These are phyloP conservation scores for Galbula dea DNA, from an alignment of 2,113 vertebrate species.

Conservation along the genomic window DNA sequence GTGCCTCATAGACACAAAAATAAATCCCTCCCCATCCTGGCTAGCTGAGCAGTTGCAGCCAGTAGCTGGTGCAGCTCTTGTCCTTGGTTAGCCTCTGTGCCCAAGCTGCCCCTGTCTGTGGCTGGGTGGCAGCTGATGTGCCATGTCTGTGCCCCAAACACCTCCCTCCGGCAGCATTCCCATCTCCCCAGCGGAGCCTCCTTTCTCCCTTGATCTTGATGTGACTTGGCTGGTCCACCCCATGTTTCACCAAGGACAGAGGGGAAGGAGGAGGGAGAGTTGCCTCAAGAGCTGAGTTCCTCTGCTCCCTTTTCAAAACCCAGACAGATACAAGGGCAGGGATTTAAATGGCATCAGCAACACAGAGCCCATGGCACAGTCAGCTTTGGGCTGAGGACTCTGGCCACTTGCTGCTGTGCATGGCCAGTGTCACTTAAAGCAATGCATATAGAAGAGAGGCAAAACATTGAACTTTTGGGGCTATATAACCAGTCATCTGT, in stretches of 20 bases:
- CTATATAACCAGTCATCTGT: neutral
- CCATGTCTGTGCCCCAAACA: neutral
- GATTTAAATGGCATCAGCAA: neutral
- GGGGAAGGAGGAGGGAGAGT: neutral
- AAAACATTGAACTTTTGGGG: neutral
- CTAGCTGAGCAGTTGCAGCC: neutral
- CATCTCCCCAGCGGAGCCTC: neutral
- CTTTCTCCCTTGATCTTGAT: neutral
- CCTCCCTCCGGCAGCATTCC: rapidly evolving
- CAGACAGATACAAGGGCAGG: neutral
- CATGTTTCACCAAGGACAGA: rapidly evolving
- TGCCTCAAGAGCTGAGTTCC: neutral
- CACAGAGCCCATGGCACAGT: neutral
- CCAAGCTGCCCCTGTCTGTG: neutral
- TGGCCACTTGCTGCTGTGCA: no score
- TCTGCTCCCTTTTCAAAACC: neutral
- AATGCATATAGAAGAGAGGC: neutral
- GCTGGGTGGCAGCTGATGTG: neutral
- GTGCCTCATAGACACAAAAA: neutral
- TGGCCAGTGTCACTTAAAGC: no score
- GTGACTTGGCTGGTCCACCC: neutral
- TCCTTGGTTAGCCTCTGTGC: neutral
- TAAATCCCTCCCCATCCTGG: neutral
- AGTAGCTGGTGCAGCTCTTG: neutral
- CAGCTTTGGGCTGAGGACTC: neutral